These are phyloP conservation scores for Leptocoma aspasia DNA, from an alignment of 2,113 vertebrate genomes.

Conservation along the genomic window DNA sequence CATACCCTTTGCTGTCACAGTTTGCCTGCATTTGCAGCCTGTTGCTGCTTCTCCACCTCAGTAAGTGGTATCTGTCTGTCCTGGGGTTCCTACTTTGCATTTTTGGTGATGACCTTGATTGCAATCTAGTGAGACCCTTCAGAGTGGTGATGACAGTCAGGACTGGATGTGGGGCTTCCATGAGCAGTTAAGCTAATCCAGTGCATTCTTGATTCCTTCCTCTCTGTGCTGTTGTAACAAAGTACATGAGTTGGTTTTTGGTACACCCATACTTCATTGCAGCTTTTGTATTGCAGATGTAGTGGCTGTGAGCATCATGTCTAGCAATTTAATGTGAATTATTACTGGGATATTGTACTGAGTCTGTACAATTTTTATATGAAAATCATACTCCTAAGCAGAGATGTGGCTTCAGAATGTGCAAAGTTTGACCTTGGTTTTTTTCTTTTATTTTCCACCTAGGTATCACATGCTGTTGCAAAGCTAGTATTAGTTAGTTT, in stretches of 20 bases:
- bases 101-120: background rate
- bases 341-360: background rate
- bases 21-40: background rate
- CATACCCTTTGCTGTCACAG: background rate
- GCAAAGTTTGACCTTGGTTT: background rate
- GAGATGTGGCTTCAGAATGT: background rate
- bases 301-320: background rate
- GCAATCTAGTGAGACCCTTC: background rate
- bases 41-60: background rate
- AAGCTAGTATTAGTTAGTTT: constrained; percentile 98
- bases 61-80: background rate
- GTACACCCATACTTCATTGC: background rate
- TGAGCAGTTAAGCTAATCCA: background rate
- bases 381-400: background rate
- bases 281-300: background rate
- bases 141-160: background rate
- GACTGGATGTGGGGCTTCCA: background rate
- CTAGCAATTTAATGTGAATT: background rate
- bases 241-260: background rate
- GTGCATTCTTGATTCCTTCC: background rate
- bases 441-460: constrained; percentile 21
- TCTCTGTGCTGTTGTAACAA: background rate
- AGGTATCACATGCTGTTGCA: constrained; percentile 95
- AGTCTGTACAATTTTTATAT: background rate
- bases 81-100: background rate